Percentiles rank a stretch among this genome's conserved stretches.
phyloP scores from a whole-genome alignment of 2,113 vertebrate genomes.

The Cebidichthys violaceus region DNA sequence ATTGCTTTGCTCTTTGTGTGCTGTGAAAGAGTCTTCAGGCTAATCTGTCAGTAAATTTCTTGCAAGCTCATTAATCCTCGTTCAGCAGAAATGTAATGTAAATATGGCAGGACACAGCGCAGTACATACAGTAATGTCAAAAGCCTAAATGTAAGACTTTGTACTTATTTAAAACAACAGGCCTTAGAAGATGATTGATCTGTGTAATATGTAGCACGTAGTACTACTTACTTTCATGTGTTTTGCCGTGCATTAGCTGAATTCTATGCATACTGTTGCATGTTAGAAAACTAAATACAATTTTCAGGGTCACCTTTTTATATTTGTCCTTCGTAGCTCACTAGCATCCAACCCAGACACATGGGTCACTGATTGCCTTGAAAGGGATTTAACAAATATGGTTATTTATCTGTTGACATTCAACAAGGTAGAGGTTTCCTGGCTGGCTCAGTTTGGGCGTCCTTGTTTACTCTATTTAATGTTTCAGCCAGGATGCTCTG shows the following conservation, averaged over 20 bases:
- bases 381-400: neutral
- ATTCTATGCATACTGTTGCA: neutral
- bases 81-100: neutral
- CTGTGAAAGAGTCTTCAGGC: constrained; percentile 10
- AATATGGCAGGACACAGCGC: neutral
- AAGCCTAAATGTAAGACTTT: constrained; percentile 3
- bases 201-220: neutral
- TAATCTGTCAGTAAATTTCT: constrained; percentile 8
- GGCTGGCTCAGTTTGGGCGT: neutral
- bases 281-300: neutral
- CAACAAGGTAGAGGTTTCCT: neutral
- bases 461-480: constrained; percentile 4
- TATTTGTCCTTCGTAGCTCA: neutral
- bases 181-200: neutral
- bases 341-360: neutral
- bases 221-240: neutral
- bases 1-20: constrained; percentile 1
- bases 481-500: constrained; percentile 10
- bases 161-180: neutral
- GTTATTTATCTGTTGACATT: neutral
- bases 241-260: neutral
- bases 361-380: neutral
- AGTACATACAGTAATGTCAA: neutral
- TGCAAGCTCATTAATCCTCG: constrained; percentile 14
- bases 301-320: neutral